Evolutionary conservation across 2,113 vertebrate species (phyloP), one percentile per base, ranked within the genome.

Genomic region (Fregata magnificens): DNA sequence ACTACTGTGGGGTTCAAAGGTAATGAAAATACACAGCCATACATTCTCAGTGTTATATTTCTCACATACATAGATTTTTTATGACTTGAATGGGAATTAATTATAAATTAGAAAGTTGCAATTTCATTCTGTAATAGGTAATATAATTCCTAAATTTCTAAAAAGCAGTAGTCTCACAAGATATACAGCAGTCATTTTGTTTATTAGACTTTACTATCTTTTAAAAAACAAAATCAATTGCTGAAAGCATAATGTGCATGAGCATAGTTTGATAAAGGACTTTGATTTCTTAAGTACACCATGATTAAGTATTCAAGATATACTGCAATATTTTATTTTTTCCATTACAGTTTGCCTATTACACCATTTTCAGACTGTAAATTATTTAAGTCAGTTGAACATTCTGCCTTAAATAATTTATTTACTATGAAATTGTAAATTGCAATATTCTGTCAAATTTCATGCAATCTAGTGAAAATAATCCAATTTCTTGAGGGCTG

Each of bases 331-430:
- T 91, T 97, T 97, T 93, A 63, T 91, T 92, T 93, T 95, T 96
- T 61, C 38, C 69, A 79, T 92, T 95, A 80, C 32, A 77, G 29
- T 84, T 94, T 93, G 31, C 47, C 93, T 88, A 65, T 94, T 84
- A 82, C 61, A 94, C 66, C 38, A 61, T 96, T 96, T 97, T 95
- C 53, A 96, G 73, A 50, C 16, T 71, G 83, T 97, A 92, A 96
- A 97, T 97, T 96, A 93, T 98, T 97, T 82, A 96, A 42, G 17
- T 50, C 65, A 70, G 86, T 93, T 94, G 91, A 91, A 93, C 34
- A 32, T 95, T 93, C 80, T 95, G 6, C 58, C 45, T 83, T 96
- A 50, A 96, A 94, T 96, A 90, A 92, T 95, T 96, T 93, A 94
- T 96, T 97, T 97, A 89, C 40, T 72, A 18, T 92, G 53, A 94